Percentiles rank a stretch among this genome's conserved stretches.
These are phyloP conservation scores for Burhinus oedicnemus DNA, from an alignment of 2,113 vertebrate genomes.

Conservation along the genomic window DNA sequence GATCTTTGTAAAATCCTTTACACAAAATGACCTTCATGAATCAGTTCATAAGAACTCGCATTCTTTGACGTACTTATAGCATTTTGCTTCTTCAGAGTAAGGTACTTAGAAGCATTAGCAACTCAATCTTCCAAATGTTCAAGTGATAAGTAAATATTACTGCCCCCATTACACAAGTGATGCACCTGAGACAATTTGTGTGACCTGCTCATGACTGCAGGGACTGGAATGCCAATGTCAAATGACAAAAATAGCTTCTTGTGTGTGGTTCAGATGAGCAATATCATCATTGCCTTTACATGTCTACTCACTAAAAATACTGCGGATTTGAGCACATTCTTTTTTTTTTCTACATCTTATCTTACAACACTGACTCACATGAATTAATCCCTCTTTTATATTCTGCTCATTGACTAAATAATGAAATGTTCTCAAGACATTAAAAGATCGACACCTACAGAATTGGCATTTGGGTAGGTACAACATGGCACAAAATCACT, in stretches of 20 bases:
- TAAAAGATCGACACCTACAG: background rate
- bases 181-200: background rate
- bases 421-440: constrained; percentile 1
- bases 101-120: background rate
- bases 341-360: background rate
- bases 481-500: background rate
- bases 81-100: background rate
- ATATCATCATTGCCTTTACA: background rate
- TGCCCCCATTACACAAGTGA: background rate
- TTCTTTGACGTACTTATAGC: background rate
- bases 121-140: background rate
- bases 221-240: background rate
- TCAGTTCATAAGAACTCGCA: background rate
- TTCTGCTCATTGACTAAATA: constrained; percentile 42
- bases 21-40: background rate
- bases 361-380: background rate
- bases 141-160: background rate
- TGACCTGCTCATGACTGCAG: background rate
- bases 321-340: background rate
- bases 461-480: background rate
- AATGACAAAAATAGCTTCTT: background rate
- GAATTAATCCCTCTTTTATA: constrained; percentile 30
- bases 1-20: background rate
- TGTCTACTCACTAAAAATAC: background rate
- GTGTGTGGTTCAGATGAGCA: background rate